Conservation (phyloP, 1,140 invertebrate species). For the Brachionus rubens region DNA sequence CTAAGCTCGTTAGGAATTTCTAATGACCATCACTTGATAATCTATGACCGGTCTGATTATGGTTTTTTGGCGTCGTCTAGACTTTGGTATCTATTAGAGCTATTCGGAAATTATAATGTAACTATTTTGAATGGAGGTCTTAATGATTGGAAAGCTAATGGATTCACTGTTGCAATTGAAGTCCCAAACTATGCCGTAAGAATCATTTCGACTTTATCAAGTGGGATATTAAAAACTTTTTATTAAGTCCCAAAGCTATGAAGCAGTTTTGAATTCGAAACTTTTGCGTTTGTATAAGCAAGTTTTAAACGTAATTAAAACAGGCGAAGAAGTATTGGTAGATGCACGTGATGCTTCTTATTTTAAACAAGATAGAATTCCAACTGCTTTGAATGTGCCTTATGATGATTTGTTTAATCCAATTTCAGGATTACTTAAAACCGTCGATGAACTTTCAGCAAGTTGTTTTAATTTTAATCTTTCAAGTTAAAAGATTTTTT, state of each 20-base stretch:
- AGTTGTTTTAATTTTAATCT: neutral
- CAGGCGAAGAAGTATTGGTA: neutral
- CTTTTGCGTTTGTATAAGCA: neutral
- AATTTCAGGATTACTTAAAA: neutral
- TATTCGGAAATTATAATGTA: slow-evolving; percentile 49
- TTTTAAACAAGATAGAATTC: neutral
- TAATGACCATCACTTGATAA: slow-evolving; percentile 48
- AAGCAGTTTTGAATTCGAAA: neutral
- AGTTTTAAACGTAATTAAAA: neutral
- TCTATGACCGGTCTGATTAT: slow-evolving; percentile 48
- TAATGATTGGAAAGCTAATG: slow-evolving; percentile 48
- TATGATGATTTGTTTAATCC: slow-evolving; percentile 1
- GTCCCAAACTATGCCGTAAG: neutral
- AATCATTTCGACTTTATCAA: neutral
- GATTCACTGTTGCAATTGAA: neutral
- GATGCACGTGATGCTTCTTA: neutral
- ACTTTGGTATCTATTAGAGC: slow-evolving; percentile 50
- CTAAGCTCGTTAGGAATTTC: slow-evolving; percentile 48
- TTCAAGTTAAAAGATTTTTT: neutral
- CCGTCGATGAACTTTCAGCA: neutral
- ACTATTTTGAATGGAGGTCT: slow-evolving; percentile 50
- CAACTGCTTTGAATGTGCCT: slow-evolving; percentile 20
- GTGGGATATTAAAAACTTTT: neutral
- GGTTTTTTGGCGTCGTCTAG: slow-evolving; percentile 49
- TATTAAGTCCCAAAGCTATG: neutral